Conservation (phyloP, 2,888 invertebrate genomes). For the Apotomis capreana region DNA sequence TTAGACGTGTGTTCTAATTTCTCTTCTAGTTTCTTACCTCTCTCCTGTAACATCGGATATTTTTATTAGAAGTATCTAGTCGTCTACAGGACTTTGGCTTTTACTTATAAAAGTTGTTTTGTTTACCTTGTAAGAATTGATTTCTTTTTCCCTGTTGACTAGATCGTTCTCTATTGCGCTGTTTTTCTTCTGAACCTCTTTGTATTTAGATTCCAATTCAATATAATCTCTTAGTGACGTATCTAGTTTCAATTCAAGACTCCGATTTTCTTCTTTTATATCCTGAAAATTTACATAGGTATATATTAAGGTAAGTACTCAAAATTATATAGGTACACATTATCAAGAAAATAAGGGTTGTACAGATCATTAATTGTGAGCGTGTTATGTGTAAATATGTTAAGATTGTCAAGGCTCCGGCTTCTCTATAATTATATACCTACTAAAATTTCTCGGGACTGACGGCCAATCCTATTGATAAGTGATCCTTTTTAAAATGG, state of each 20-base stretch:
- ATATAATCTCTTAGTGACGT: slow-evolving; percentile 80
- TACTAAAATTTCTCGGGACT: too few species aligned
- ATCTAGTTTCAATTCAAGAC: slow-evolving; percentile 82
- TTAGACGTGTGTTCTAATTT: slow-evolving; percentile 59
- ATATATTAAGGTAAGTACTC: too few species aligned
- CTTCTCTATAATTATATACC: too few species aligned
- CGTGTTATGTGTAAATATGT: too few species aligned
- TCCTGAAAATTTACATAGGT: slow-evolving; percentile 50
- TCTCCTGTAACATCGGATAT: slow-evolving; percentile 63
- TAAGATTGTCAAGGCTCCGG: too few species aligned
- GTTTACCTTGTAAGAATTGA: slow-evolving; percentile 50
- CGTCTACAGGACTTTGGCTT: not conserved
- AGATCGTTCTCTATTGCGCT: slow-evolving; percentile 58
- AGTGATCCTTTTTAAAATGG: too few species aligned
- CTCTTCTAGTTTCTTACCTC: slow-evolving; percentile 62
- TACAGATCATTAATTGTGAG: too few species aligned
- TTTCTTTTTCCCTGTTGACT: slow-evolving; percentile 73
- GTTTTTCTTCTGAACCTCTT: slow-evolving; percentile 59
- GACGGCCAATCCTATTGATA: too few species aligned
- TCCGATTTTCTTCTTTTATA: slow-evolving; percentile 78
- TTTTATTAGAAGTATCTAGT: too few species aligned
- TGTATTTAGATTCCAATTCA: slow-evolving; percentile 74
- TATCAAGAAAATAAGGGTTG: too few species aligned
- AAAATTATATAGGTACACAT: too few species aligned
- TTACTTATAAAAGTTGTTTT: not conserved